A percentile compares a stretch with the other conserved stretches of the same genome.
These are phyloP conservation scores for Pseudochirops corinnae DNA, from an alignment of 2,797 vertebrate genomes.

Conservation along the genomic window DNA sequence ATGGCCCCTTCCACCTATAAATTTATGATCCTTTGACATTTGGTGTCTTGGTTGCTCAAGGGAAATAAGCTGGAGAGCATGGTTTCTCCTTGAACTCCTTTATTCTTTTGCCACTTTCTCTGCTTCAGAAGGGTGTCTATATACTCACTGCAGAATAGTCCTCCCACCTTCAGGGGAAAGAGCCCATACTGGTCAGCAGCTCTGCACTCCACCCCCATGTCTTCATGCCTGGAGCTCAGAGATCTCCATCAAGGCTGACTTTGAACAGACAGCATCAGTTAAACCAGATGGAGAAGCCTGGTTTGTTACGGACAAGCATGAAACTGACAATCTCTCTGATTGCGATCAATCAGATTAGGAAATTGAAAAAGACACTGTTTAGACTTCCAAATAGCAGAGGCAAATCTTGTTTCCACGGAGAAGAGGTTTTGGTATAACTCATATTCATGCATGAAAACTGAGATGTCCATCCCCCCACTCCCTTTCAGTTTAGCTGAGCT, in stretches of 20 bases:
- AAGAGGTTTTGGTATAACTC: conserved; percentile 30
- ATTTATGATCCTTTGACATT: neutral
- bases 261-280: conserved; percentile 13
- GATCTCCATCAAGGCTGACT: conserved; percentile 33
- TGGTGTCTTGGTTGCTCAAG: neutral
- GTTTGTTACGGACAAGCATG: conserved; percentile 27
- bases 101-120: neutral
- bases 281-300: conserved; percentile 18
- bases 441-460: neutral
- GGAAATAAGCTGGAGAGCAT: neutral
- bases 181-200: neutral
- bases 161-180: neutral
- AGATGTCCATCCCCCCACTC: rapidly evolving
- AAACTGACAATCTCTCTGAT: conserved; percentile 54
- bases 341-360: conserved; percentile 63
- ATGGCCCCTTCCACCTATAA: neutral
- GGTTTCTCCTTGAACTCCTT: neutral
- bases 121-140: neutral
- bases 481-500: neutral
- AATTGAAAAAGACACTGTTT: conserved; percentile 61
- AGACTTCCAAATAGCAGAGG: conserved; percentile 41
- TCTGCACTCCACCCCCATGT: neutral
- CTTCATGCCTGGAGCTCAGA: neutral
- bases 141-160: neutral
- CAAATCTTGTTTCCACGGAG: conserved; percentile 48